Evolutionary conservation across 2,888 invertebrate species (phyloP).

Genomic region (Drosophila rubida): DNA sequence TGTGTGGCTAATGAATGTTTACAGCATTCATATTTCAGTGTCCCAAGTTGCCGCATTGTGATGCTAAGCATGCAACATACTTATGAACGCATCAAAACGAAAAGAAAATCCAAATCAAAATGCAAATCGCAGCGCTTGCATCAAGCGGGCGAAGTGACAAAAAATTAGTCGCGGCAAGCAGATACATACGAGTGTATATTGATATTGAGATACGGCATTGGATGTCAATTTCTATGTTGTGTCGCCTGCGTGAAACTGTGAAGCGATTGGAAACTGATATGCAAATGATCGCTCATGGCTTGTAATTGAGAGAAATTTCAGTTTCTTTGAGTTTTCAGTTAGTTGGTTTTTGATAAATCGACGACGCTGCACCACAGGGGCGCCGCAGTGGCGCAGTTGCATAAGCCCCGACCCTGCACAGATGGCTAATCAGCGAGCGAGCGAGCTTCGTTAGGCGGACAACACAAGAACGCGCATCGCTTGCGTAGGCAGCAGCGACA

Average conservation of each 20-base stretch:
- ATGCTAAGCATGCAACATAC: slow-evolving; percentile 59
- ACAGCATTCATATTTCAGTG: slow-evolving; percentile 59
- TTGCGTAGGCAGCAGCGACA: slow-evolving; percentile 52
- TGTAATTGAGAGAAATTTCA: slow-evolving; percentile 56
- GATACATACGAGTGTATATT: slow-evolving; percentile 28
- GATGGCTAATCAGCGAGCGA: slow-evolving; percentile 24
- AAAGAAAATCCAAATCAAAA: slow-evolving; percentile 43
- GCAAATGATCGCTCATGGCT: slow-evolving; percentile 50
- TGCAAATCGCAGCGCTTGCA: slow-evolving; percentile 40
- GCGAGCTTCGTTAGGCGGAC: slow-evolving; percentile 47
- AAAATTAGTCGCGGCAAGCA: slow-evolving; percentile 62
- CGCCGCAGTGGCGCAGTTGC: slow-evolving; percentile 17
- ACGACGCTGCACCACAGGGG: slow-evolving; percentile 4
- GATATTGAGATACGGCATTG: slow-evolving; percentile 44
- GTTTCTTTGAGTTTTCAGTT: too few species aligned
- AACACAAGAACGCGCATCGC: slow-evolving; percentile 8
- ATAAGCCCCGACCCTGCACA: too few species aligned
- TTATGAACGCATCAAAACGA: slow-evolving; percentile 12
- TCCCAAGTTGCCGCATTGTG: slow-evolving; percentile 51
- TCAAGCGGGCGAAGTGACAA: slow-evolving; percentile 60
- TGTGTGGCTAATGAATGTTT: slow-evolving; percentile 72
- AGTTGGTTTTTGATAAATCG: slow-evolving; percentile 59
- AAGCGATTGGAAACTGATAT: slow-evolving; percentile 67
- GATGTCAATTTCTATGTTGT: slow-evolving; percentile 64
- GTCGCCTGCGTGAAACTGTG: slow-evolving; percentile 61